phyloP scores from a whole-genome alignment of 1,140 invertebrate species.

The Homarus americanus region DNA sequence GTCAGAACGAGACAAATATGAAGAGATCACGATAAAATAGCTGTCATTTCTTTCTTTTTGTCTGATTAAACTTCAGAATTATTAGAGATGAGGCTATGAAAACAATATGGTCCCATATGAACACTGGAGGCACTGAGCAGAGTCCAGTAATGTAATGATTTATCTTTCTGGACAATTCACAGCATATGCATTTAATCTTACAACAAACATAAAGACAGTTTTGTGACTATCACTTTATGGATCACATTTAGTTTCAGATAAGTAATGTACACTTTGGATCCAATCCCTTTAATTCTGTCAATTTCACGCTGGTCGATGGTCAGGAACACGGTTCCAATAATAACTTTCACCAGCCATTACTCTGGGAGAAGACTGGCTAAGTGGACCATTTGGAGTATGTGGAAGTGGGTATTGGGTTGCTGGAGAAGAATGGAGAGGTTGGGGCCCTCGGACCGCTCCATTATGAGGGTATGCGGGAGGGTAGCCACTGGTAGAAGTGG shows the following conservation, averaged over 20 bases:
- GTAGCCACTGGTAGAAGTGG: slow-evolving; percentile 59
- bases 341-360: slow-evolving; percentile 65
- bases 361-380: slow-evolving; percentile 74
- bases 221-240: slow-evolving; percentile 63
- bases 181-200: slow-evolving; percentile 10
- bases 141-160: neutral
- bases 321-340: slow-evolving; percentile 68
- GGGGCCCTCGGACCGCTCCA: slow-evolving; percentile 61
- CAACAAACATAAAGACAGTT: slow-evolving; percentile 18
- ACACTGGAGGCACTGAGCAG: slow-evolving; percentile 64
- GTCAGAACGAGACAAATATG: slow-evolving; percentile 23
- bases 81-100: slow-evolving; percentile 57
- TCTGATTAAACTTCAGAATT: slow-evolving; percentile 46
- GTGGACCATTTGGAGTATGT: slow-evolving; percentile 71
- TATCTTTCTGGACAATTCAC: neutral
- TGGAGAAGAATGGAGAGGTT: slow-evolving; percentile 72
- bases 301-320: slow-evolving; percentile 56
- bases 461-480: slow-evolving; percentile 67
- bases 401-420: slow-evolving; percentile 71
- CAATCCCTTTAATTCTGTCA: neutral
- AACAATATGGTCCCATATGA: slow-evolving; percentile 64
- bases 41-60: slow-evolving; percentile 55
- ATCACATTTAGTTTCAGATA: slow-evolving; percentile 27
- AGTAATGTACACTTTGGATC: slow-evolving; percentile 1
- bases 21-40: slow-evolving; percentile 67